These are phyloP conservation scores for Arrhamphus sclerolepis DNA, from an alignment of 2,797 vertebrate species.

Conservation along the genomic window DNA sequence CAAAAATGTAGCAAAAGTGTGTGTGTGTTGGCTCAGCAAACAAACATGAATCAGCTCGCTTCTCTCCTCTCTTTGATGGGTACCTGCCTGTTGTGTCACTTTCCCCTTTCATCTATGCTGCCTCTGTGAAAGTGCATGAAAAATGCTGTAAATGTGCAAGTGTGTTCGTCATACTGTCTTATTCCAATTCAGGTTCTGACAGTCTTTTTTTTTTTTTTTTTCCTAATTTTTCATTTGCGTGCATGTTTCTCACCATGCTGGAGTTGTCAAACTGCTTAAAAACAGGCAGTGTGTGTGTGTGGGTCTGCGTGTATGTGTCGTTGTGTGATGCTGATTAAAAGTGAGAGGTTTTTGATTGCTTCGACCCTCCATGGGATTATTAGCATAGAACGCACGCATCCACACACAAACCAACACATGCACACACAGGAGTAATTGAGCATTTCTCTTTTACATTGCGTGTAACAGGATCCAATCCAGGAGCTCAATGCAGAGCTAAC, in stretches of 20 bases:
- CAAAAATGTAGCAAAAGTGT: slow-evolving; percentile 8
- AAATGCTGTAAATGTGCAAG: slow-evolving; percentile 12
- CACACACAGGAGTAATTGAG: slow-evolving; percentile 55
- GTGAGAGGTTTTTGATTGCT: slow-evolving; percentile 70
- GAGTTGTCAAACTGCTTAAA: slow-evolving; percentile 53
- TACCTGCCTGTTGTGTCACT: slow-evolving; percentile 16
- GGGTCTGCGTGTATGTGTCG: slow-evolving; percentile 9
- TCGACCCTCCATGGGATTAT: slow-evolving; percentile 60
- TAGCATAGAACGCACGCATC: slow-evolving; percentile 43
- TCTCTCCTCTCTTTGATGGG: slow-evolving; percentile 18
- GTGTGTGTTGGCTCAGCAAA: slow-evolving; percentile 14
- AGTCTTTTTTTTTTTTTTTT: slow-evolving; percentile 26
- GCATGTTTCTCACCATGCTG: slow-evolving; percentile 25
- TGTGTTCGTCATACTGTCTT: slow-evolving; percentile 11
- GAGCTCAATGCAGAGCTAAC: slow-evolving; percentile 41
- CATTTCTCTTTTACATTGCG: slow-evolving; percentile 59
- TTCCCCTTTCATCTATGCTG: slow-evolving; percentile 21
- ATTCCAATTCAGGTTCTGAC: neutral
- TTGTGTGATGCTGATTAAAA: slow-evolving; percentile 71
- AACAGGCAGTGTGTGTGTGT: slow-evolving; percentile 13
- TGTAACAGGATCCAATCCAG: slow-evolving; percentile 44
- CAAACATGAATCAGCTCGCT: slow-evolving; percentile 37
- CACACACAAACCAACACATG: slow-evolving; percentile 13
- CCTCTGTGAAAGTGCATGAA: neutral
- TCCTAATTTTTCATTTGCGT: slow-evolving; percentile 32